Evolutionary conservation across 2,888 invertebrate genomes (phyloP).

Genomic region (Micoletzkya japonica): DNA sequence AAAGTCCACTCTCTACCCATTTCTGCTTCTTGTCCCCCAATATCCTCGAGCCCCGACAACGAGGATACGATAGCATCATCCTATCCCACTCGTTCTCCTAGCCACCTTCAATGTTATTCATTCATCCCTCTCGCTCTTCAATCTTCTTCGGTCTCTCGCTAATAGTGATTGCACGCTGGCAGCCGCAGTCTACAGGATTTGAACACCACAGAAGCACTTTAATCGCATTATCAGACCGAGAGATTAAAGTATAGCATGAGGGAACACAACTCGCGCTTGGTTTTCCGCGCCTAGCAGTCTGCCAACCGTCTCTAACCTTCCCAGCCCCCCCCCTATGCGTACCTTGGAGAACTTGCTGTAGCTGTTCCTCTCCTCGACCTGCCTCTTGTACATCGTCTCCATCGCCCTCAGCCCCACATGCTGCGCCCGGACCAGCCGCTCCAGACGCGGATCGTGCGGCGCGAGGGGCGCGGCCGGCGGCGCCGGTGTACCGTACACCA

Average conservation of each 20-base stretch:
- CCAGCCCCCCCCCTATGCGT: background rate
- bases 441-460: slow-evolving; percentile 5
- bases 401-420: slow-evolving; percentile 18
- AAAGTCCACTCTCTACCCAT: too few species aligned
- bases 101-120: too few species aligned
- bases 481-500: background rate
- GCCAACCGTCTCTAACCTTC: background rate
- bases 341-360: background rate
- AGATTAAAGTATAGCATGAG: too few species aligned
- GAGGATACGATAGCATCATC: background rate
- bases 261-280: background rate
- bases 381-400: too few species aligned
- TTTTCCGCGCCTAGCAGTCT: background rate
- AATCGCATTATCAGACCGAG: too few species aligned
- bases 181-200: too few species aligned
- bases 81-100: background rate
- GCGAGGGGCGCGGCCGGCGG: background rate
- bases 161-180: too few species aligned
- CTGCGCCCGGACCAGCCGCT: slow-evolving; percentile 3
- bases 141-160: too few species aligned
- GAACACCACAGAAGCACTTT: background rate
- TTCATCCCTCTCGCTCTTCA: background rate
- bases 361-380: too few species aligned
- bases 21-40: too few species aligned
- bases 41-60: too few species aligned